Base-by-base conservation (phyloP, 2,797 vertebrate genomes). In the Caiman crocodilus region DNA sequence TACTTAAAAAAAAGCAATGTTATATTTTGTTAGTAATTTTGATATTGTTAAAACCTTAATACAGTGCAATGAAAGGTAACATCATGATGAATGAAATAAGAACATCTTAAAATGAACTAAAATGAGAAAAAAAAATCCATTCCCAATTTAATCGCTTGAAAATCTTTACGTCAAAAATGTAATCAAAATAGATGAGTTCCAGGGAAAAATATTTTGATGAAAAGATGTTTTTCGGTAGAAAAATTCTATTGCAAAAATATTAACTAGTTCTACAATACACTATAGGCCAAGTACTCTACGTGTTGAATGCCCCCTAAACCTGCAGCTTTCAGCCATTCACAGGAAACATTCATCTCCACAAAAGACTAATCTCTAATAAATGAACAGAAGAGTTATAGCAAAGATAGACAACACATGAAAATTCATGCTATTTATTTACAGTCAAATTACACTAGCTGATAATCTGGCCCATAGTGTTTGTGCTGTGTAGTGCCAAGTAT, bases 371-470 rank as follows among this genome's bases (percentile, higher is more conserved):
- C 42, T 8, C 16, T 90, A 81, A 79, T 58, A 75, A 82, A 89
- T 86, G 9, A 79, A 6, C 2, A 42, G 42, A 55, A 8, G 4
- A 90, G 92, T 75, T 59, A 55, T 13, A 18, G 20, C 9, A 76
- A 78, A 26, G 64, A 56, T 13, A 76, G 82, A 14, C 0, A 1
- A 23, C 2, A 1, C 0, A 0, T 73, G 11, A 73, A 28, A 17
- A 23, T 89, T 90, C 35, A 57, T 65, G 23, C 17, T 81, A 21
- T 79, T 87, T 82, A 55, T 80, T 80, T 71, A 20, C 32, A 21
- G 83, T 7, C 20, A 76, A 55, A 80, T 23, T n/a, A 3, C 65
- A 65, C 82, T 56, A 79, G 61, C 64, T 94, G 79, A 79, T 56
- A 84, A 23, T 50, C n/a, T 59, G 83, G 76, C 56, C 32, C 89